Evolutionary conservation across 2,888 invertebrate species (phyloP).

Genomic region (Azorinus chamasolen): DNA sequence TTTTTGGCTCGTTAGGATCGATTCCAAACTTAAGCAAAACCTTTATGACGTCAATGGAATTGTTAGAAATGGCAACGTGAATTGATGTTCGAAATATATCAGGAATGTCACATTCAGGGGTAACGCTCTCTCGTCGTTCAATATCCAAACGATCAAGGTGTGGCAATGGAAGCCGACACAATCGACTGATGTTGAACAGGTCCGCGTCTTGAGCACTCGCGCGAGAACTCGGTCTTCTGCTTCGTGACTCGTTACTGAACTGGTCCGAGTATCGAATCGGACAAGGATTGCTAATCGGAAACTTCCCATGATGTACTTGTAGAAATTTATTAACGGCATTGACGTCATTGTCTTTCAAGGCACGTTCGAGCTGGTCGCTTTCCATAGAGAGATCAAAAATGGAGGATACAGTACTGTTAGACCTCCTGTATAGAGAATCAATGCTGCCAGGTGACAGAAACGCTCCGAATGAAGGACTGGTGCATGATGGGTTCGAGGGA

Average conservation of each 20-base stretch:
- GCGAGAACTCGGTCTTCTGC: constrained; percentile 76
- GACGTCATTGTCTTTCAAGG: constrained; percentile 88
- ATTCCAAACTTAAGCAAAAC: constrained; percentile 88
- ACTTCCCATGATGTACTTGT: constrained; percentile 87
- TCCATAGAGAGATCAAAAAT: constrained; percentile 87
- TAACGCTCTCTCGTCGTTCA: constrained; percentile 82
- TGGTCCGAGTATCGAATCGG: constrained; percentile 8
- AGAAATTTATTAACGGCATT: constrained; percentile 87
- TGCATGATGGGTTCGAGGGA: constrained; percentile 8
- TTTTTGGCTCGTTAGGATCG: constrained; percentile 88
- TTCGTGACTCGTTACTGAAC: constrained; percentile 63
- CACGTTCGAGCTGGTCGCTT: constrained; percentile 88
- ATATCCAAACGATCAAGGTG: constrained; percentile 81
- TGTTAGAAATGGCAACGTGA: constrained; percentile 89
- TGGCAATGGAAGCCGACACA: constrained; percentile 83
- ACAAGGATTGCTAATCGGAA: constrained; percentile 65
- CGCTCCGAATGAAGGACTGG: constrained; percentile 37
- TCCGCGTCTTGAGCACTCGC: constrained; percentile 78
- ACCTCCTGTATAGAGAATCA: constrained; percentile 63
- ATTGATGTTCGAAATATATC: constrained; percentile 88
- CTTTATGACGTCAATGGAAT: constrained; percentile 88
- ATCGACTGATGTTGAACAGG: constrained; percentile 73
- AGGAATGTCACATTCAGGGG: constrained; percentile 84
- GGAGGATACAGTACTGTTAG: constrained; percentile 86
- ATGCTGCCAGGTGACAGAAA: constrained; percentile 56